Evolutionary conservation across 2,888 invertebrate species (phyloP), one percentile per base, ranked within the genome.

Genomic region (Barypeithes pellucidus): DNA sequence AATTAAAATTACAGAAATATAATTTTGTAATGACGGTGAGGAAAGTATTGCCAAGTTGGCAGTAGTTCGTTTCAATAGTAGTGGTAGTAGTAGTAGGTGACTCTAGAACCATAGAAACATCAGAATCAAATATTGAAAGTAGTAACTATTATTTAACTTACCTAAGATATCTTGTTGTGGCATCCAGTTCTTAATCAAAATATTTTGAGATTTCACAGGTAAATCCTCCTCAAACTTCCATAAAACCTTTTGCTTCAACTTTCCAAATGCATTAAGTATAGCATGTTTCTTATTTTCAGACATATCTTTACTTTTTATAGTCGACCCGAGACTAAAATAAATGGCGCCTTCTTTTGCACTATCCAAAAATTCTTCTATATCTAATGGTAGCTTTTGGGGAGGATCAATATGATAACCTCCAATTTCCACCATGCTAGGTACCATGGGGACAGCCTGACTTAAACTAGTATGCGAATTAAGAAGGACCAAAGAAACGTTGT

Each of bases 181-280:
- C 41, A 93, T 80, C 93, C 93, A 93, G 77, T 90, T 89, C 69
- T 86, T 84, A 7, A 89, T 84, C 59, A 88, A 84, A 0, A 93
- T 86, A 80, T 92, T 91, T 0, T 86, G 79, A 0, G 91, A 87
- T 78, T 88, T 87, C 22, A 88, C 1, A 4, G 29, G 29, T 29
- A 29, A 29, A 29, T 29, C 29, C 29, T 29, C 29, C 7, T 29
- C 29, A 29, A 87, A 92, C 85, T 93, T 92, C 92, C 92, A 92
- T 12, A 93, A 79, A 0, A 93, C 89, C 2, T 88, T 89, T 75
- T 91, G 90, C 75, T 91, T 90, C 0, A 92, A 78, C 71, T 87
- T 87, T 1, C 88, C 85, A 57, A 93, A 89, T 2, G 88, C 88
- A 62, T 89, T 88, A 7, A 90, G 82, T 36, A 93, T 87, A 0